These are phyloP conservation scores for Platichthys stellatus DNA, from an alignment of 2,113 vertebrate species.

Conservation along the genomic window DNA sequence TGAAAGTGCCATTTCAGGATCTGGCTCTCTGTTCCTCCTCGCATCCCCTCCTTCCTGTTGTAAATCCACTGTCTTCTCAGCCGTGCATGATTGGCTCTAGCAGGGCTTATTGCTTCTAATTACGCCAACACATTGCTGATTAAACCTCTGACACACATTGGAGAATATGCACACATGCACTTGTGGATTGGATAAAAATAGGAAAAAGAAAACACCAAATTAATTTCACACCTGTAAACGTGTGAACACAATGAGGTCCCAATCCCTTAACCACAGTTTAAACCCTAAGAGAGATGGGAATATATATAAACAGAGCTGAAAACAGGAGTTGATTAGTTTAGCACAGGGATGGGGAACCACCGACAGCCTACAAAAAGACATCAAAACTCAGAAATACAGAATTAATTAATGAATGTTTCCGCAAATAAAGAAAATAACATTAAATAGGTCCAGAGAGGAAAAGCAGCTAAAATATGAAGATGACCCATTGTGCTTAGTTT, in stretches of 20 bases:
- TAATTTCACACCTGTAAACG: constrained; percentile 1
- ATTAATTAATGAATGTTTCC: too few species aligned
- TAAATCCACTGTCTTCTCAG: constrained; percentile 27
- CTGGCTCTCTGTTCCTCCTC: background rate
- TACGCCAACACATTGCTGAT: constrained; percentile 47
- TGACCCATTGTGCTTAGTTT: too few species aligned
- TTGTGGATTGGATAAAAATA: background rate
- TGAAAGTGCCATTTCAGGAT: background rate
- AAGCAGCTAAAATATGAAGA: too few species aligned
- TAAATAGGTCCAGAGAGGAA: too few species aligned
- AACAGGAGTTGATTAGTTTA: too few species aligned
- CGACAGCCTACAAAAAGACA: too few species aligned
- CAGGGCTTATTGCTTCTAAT: constrained; percentile 61
- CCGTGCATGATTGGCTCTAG: constrained; percentile 40
- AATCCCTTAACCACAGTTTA: background rate
- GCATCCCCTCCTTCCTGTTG: background rate
- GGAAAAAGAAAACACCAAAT: background rate
- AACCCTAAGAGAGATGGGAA: background rate
- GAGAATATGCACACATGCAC: constrained; percentile 24
- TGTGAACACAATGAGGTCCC: background rate
- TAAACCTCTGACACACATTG: constrained; percentile 28
- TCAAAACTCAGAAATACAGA: too few species aligned
- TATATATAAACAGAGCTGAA: background rate
- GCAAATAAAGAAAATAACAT: too few species aligned
- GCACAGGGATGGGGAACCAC: too few species aligned